phyloP scores from a whole-genome alignment of 2,888 invertebrate genomes.

The Ochropleura plecta region DNA sequence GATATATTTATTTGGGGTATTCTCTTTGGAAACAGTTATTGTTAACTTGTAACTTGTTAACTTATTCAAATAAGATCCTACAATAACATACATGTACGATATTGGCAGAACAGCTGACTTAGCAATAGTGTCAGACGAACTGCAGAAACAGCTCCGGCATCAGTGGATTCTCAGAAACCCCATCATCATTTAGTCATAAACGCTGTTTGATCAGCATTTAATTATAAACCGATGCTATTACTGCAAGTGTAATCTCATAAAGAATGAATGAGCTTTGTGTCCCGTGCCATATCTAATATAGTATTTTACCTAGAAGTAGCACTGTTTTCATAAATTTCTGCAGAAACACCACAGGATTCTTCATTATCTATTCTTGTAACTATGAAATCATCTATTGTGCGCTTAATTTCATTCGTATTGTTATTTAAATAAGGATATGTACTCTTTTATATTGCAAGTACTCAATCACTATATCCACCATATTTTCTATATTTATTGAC shows the following conservation, averaged over 20 bases:
- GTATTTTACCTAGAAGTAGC: background rate
- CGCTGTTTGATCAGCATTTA: background rate
- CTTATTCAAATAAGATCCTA: background rate
- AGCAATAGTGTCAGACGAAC: background rate
- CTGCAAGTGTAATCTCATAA: background rate
- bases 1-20: too few relatives aligned
- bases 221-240: background rate
- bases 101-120: background rate
- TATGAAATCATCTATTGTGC: slow-evolving; percentile 5
- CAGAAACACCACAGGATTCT: background rate
- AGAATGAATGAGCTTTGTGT: background rate
- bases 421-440: background rate
- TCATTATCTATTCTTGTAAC: slow-evolving; percentile 5
- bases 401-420: slow-evolving; percentile 2
- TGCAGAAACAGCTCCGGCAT: background rate
- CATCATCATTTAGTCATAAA: background rate
- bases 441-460: background rate
- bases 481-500: background rate
- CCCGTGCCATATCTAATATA: background rate
- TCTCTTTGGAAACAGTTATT: background rate
- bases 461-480: background rate
- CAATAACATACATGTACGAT: background rate
- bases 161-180: background rate
- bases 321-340: background rate
- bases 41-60: too few relatives aligned